Percentiles rank a stretch among this genome's conserved stretches.
Evolutionary conservation across 2,113 vertebrate species (phyloP).

Genomic region (Ceuthmochares aereus): DNA sequence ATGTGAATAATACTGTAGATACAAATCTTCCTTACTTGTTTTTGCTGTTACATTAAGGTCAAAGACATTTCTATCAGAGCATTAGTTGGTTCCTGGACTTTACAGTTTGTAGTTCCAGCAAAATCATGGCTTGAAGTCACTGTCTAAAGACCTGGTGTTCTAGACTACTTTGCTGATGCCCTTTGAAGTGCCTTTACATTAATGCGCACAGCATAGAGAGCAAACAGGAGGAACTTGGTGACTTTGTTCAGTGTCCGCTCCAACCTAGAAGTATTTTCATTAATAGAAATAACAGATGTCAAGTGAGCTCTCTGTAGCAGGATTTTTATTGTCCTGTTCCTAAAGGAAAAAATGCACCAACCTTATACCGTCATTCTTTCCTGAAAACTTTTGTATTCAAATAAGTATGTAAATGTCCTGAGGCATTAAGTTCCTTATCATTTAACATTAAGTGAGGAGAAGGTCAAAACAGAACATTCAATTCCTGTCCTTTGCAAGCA

Average conservation of each 20-base stretch:
- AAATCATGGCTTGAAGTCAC: not conserved
- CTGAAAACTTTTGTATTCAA: not conserved
- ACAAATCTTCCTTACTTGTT: not conserved
- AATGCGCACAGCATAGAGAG: not conserved
- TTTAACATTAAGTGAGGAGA: not conserved
- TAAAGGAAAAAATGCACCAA: not conserved
- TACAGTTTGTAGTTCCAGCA: not conserved
- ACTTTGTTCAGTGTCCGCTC: not conserved
- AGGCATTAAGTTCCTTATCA: not conserved
- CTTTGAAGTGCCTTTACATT: not conserved
- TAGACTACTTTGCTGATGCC: not conserved
- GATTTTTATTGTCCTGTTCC: not conserved
- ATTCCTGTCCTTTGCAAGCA: not conserved
- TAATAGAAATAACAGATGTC: not conserved
- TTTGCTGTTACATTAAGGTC: not conserved
- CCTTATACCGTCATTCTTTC: not conserved
- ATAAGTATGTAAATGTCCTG: not conserved
- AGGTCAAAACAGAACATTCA: not conserved
- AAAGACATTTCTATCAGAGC: not conserved
- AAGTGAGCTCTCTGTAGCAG: too few species aligned
- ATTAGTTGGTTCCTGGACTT: not conserved
- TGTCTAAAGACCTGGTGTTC: not conserved
- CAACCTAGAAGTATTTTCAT: not conserved
- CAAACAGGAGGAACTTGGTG: not conserved
- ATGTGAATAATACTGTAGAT: not conserved